A percentile compares a stretch with the other conserved stretches of the same genome.
phyloP scores from a whole-genome alignment of 2,113 vertebrate species.

The Progne subis region DNA sequence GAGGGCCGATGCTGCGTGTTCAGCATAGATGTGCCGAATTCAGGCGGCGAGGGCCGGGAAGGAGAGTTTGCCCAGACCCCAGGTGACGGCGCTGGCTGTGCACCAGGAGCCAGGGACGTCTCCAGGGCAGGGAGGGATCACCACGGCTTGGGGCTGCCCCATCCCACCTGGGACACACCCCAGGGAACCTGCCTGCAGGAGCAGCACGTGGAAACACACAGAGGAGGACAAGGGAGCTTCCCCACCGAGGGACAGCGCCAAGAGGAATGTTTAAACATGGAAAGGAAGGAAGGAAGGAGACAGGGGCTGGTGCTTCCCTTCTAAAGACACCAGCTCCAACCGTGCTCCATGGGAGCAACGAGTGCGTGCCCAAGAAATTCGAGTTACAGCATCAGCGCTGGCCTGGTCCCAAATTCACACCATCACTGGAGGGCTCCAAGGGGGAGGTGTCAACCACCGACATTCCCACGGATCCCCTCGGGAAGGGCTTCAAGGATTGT shows the following conservation, averaged over 20 bases:
- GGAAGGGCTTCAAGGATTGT: not conserved
- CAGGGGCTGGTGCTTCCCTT: rapidly evolving
- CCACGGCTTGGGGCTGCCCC: not conserved
- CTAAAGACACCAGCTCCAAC: not conserved
- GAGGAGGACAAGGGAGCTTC: not conserved
- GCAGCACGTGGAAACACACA: not conserved
- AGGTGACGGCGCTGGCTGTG: not conserved
- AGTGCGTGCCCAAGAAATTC: not conserved
- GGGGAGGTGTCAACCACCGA: not conserved
- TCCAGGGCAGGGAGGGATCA: not conserved
- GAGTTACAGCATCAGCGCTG: not conserved
- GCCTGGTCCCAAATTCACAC: not conserved
- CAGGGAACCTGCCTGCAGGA: not conserved
- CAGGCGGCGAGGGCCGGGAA: not conserved
- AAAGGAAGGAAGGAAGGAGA: not conserved
- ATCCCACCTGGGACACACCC: not conserved
- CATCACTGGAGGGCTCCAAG: not conserved
- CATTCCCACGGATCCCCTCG: not conserved
- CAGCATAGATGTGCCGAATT: conserved; percentile 41
- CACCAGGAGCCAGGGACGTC: rapidly evolving
- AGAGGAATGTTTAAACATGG: rapidly evolving
- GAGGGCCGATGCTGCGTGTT: conserved; percentile 56
- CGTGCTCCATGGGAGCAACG: rapidly evolving
- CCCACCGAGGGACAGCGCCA: not conserved
- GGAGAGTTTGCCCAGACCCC: not conserved